A percentile compares a stretch with the other conserved stretches of the same genome.
phyloP scores from a whole-genome alignment of 2,113 vertebrate genomes.

The Dasyprocta punctata region DNA sequence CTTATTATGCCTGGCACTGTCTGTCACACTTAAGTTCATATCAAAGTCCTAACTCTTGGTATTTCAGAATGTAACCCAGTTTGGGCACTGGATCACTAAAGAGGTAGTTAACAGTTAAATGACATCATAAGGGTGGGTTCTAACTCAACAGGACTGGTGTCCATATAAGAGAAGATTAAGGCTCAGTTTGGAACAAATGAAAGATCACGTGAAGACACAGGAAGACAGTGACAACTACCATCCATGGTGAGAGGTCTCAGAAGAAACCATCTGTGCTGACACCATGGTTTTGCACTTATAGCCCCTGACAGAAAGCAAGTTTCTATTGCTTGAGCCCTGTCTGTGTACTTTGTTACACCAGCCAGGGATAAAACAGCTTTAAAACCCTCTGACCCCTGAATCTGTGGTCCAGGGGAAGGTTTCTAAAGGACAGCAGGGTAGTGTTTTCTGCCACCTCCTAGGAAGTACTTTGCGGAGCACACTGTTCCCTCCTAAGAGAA shows the following conservation, averaged over 20 bases:
- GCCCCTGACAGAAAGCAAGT: neutral
- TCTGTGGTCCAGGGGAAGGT: neutral
- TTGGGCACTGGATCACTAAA: neutral
- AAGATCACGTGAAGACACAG: neutral
- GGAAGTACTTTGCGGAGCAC: neutral
- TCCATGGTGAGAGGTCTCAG: neutral
- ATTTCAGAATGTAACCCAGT: neutral
- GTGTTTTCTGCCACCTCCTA: neutral
- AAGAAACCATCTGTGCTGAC: neutral
- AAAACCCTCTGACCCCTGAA: neutral
- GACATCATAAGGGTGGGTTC: neutral
- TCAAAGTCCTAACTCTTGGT: neutral
- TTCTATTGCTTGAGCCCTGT: neutral
- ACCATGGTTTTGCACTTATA: neutral
- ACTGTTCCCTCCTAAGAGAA: neutral
- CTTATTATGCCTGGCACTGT: neutral
- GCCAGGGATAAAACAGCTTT: fast-evolving
- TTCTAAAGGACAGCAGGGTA: neutral
- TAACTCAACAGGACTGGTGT: neutral
- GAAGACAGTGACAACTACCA: neutral
- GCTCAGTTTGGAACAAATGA: neutral
- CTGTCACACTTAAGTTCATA: neutral
- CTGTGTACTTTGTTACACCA: neutral
- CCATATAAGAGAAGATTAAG: neutral
- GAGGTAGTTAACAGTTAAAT: neutral